phyloP scores from a whole-genome alignment of 2,113 vertebrate species.

The Callospermophilus lateralis region DNA sequence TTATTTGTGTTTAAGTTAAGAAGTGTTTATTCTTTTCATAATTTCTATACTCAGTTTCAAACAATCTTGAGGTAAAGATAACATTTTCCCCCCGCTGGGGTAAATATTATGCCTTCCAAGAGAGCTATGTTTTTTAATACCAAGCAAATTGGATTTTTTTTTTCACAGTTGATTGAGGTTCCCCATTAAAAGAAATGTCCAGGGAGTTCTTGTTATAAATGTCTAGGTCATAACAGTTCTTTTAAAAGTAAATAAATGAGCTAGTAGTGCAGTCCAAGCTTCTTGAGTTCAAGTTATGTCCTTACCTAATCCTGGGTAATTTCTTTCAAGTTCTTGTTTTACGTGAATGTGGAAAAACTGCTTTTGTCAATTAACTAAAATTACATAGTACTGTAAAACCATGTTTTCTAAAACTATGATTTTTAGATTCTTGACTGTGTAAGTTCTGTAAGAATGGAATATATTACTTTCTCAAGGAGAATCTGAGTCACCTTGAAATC shows the following conservation, averaged over 20 bases:
- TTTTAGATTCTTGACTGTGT: not conserved
- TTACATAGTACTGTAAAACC: not conserved
- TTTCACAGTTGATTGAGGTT: not conserved
- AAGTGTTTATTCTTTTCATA: not conserved
- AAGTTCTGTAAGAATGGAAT: not conserved
- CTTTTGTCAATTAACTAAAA: not conserved
- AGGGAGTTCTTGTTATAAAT: too few species aligned
- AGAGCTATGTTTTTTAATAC: not conserved
- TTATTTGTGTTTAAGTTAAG: not conserved
- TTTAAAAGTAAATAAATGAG: not conserved
- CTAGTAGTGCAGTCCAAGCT: not conserved
- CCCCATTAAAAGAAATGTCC: not conserved
- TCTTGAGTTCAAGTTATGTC: not conserved
- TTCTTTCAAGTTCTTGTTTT: not conserved
- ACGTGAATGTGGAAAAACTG: not conserved
- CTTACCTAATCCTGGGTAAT: not conserved
- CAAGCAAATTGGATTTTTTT: not conserved
- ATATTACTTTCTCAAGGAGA: not conserved
- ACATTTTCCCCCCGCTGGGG: not conserved
- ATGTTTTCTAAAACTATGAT: not conserved
- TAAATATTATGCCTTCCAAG: not conserved
- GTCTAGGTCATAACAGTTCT: not conserved
- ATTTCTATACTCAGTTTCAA: not conserved
- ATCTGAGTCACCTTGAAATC: not conserved
- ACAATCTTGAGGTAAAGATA: not conserved